A percentile compares a stretch with the other conserved stretches of the same genome.
Evolutionary conservation across 1,140 invertebrate species (phyloP).

Genomic region (Drosophila miranda): DNA sequence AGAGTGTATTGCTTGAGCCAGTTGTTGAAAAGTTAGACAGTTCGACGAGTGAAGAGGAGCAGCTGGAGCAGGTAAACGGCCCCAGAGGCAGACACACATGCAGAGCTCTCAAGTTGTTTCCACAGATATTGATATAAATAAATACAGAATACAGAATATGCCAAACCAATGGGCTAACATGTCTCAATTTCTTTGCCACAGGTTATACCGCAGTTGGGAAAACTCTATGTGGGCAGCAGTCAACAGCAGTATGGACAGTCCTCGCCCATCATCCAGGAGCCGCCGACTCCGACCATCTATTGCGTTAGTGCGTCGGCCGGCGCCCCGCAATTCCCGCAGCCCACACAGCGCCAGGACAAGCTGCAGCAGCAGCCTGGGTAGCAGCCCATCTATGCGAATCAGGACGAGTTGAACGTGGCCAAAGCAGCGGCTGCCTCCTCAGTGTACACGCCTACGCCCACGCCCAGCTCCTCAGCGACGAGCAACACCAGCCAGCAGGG

Average conservation of each 20-base stretch:
- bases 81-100: background rate
- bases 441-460: conserved; percentile 11
- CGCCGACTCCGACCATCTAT: conserved; percentile 77
- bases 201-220: conserved; percentile 79
- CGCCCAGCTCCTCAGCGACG: conserved; percentile 13
- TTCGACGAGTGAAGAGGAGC: conserved; percentile 18
- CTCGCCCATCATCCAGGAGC: conserved; percentile 80
- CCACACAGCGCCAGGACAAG: conserved; percentile 63
- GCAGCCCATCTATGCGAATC: conserved; percentile 81
- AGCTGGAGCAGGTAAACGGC: conserved; percentile 24
- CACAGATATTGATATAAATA: conserved; percentile 1
- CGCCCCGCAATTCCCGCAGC: conserved; percentile 72
- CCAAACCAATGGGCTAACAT: background rate
- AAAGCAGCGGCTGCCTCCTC: conserved; percentile 57
- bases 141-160: too few relatives aligned
- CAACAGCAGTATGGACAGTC: conserved; percentile 65
- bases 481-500: conserved; percentile 47
- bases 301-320: conserved; percentile 30
- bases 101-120: conserved; percentile 58
- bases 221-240: conserved; percentile 64
- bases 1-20: conserved; percentile 60
- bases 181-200: conserved; percentile 6
- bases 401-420: conserved; percentile 74
- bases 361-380: conserved; percentile 58
- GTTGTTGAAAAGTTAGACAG: conserved; percentile 50